Conservation (phyloP, 2,797 vertebrate species). For the Sandelia bainsii region DNA sequence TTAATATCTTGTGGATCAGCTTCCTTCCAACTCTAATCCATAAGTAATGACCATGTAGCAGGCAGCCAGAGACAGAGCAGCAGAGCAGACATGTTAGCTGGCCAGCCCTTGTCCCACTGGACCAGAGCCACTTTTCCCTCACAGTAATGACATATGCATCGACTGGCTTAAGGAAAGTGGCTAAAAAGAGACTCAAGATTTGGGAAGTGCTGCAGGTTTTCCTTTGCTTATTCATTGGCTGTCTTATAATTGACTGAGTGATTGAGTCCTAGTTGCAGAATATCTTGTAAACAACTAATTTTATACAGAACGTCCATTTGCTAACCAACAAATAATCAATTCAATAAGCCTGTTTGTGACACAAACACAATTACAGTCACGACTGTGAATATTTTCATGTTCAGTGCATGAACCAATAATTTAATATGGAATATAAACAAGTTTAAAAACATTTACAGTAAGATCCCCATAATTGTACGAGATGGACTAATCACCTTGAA, state of each 20-base stretch:
- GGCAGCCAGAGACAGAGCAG: constrained; percentile 57
- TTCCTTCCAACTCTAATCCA: constrained; percentile 73
- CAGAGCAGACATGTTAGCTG: constrained; percentile 73
- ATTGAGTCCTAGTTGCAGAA: neutral
- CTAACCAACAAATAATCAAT: neutral
- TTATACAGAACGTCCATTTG: neutral
- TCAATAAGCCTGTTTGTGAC: neutral
- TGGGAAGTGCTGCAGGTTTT: constrained; percentile 8
- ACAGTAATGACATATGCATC: constrained; percentile 72
- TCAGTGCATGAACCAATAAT: constrained; percentile 11
- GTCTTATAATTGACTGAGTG: neutral
- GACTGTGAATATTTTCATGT: constrained; percentile 1
- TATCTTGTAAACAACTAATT: neutral
- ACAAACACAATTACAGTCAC: neutral
- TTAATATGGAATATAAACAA: neutral
- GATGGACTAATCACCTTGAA: constrained; percentile 44
- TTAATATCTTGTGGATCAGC: constrained; percentile 55
- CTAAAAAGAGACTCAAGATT: constrained; percentile 46
- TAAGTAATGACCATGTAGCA: constrained; percentile 77
- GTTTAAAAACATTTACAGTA: too few relatives aligned
- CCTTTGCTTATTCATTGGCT: neutral
- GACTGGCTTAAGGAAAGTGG: constrained; percentile 42
- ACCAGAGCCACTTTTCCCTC: constrained; percentile 68
- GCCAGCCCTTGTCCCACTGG: constrained; percentile 62
- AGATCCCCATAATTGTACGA: too few relatives aligned